phyloP scores from a whole-genome alignment of 2,113 vertebrate genomes.

The Microtus montanus region DNA sequence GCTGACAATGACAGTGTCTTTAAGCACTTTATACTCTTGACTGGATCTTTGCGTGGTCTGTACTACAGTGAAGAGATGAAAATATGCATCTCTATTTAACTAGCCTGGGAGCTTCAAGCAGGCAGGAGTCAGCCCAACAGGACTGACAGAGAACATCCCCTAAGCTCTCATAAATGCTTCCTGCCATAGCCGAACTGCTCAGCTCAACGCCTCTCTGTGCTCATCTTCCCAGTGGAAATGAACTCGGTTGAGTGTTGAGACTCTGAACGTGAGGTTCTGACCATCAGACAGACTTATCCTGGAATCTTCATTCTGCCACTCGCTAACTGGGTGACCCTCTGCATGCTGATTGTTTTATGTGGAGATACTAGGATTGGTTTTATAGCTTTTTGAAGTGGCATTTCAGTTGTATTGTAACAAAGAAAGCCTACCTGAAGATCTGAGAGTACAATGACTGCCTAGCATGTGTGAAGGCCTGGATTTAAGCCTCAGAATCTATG shows the following conservation, averaged over 20 bases:
- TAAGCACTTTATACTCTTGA: not conserved
- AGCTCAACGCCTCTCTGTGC: not conserved
- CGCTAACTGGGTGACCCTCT: not conserved
- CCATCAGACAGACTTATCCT: not conserved
- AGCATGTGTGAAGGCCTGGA: not conserved
- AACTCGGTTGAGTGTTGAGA: not conserved
- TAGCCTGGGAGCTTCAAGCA: not conserved
- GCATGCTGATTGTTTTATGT: not conserved
- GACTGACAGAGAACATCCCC: not conserved
- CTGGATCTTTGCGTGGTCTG: not conserved
- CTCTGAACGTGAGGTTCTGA: not conserved
- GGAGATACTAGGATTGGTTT: not conserved
- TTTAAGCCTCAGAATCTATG: not conserved
- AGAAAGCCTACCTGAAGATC: no score
- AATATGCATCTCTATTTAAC: not conserved
- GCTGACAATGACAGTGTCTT: not conserved
- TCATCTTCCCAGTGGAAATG: not conserved
- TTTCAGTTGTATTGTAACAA: no score
- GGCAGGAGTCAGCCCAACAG: not conserved
- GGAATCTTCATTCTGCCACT: conserved; percentile 12
- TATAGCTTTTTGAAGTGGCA: not conserved
- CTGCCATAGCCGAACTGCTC: not conserved
- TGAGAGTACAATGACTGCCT: not conserved
- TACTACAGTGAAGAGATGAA: not conserved
- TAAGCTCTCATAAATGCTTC: not conserved